Evolutionary conservation across 1,140 invertebrate species (phyloP).

Genomic region (Akabosia matsudoensis): DNA sequence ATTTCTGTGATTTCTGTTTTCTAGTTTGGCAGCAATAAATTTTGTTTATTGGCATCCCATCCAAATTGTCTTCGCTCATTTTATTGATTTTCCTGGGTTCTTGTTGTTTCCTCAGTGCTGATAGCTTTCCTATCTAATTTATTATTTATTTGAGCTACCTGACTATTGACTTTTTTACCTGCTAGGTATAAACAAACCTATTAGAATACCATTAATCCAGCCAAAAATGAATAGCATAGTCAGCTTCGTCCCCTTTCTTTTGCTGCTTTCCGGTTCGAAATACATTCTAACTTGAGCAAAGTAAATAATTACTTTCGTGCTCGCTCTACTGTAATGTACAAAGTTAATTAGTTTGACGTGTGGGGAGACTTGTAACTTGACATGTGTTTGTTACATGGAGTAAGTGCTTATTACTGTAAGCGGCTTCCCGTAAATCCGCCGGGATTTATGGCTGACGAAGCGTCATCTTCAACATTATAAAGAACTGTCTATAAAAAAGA

Average conservation of each 20-base stretch:
- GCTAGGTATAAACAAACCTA: no score
- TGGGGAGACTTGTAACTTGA: not conserved
- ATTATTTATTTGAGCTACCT: no score
- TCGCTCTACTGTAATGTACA: not conserved
- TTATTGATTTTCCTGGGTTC: not conserved
- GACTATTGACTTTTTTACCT: not conserved
- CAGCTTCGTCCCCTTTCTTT: no score
- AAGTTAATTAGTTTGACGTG: not conserved
- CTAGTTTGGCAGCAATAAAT: not conserved
- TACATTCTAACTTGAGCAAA: no score
- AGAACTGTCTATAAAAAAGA: not conserved
- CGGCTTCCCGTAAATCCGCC: not conserved
- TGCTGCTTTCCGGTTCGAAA: no score
- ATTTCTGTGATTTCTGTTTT: no score
- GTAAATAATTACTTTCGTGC: not conserved
- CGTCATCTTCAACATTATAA: not conserved
- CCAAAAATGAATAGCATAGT: no score
- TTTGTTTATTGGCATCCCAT: not conserved
- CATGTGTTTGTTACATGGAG: not conserved
- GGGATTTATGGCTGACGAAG: not conserved
- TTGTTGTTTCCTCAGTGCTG: no score
- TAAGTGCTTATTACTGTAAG: not conserved
- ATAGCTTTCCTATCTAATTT: no score
- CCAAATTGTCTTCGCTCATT: not conserved
- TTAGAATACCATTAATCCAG: no score